Conservation (phyloP, 2,113 vertebrate genomes). For the Pheucticus melanocephalus region DNA sequence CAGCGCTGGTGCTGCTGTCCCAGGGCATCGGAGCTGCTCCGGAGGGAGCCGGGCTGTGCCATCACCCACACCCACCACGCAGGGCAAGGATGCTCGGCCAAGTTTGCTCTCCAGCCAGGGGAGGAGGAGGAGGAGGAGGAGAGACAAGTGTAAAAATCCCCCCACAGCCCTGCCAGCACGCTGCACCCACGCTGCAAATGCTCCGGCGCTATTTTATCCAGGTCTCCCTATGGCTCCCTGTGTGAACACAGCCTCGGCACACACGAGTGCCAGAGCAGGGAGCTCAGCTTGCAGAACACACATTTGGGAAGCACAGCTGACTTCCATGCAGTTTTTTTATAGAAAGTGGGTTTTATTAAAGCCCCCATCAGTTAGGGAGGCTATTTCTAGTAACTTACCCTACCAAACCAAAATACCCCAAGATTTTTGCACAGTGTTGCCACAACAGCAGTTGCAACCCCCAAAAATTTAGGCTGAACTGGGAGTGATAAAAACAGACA, state of each 20-base stretch:
- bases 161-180: neutral
- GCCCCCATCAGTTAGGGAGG: neutral
- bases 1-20: neutral
- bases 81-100: neutral
- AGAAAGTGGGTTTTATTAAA: neutral
- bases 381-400: neutral
- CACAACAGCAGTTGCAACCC: neutral
- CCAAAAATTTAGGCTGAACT: neutral
- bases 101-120: neutral
- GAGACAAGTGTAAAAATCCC: neutral
- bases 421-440: neutral
- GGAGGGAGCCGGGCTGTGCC: neutral
- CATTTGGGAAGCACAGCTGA: neutral
- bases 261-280: neutral
- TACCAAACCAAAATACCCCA: neutral
- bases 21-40: fast-evolving
- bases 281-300: neutral
- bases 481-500: neutral
- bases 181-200: neutral
- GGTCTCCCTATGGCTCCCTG: neutral
- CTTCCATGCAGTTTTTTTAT: neutral
- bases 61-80: fast-evolving
- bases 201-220: neutral
- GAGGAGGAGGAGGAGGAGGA: neutral
- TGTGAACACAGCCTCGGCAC: neutral